Evolutionary conservation across 2,113 vertebrate genomes (phyloP).

Genomic region (Silurus meridionalis): DNA sequence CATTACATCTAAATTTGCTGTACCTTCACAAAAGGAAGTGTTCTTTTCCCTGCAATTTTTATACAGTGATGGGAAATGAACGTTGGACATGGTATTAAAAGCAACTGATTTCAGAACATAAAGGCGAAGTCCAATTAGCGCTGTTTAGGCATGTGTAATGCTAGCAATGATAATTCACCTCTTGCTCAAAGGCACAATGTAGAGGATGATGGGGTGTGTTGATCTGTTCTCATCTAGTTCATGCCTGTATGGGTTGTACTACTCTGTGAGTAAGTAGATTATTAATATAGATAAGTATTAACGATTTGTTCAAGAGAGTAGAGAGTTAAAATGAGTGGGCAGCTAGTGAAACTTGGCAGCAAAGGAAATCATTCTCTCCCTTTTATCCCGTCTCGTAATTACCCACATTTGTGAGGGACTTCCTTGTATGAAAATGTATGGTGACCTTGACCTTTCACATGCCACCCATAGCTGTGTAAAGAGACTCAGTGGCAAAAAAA

Average conservation of each 20-base stretch:
- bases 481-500: constrained; percentile 60
- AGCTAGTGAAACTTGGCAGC: constrained; percentile 30
- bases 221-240: constrained; percentile 15
- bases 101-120: constrained; percentile 4
- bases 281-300: constrained; percentile 22
- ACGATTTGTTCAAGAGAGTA: constrained; percentile 28
- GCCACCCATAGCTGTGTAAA: constrained; percentile 58
- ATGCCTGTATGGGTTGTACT: constrained; percentile 15
- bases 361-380: constrained; percentile 54
- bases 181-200: constrained; percentile 22
- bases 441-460: constrained; percentile 76
- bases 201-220: neutral
- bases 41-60: neutral
- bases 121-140: neutral
- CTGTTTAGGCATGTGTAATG: neutral
- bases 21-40: neutral
- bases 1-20: neutral
- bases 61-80: neutral
- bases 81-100: neutral
- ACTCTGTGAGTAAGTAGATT: constrained; percentile 4
- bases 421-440: constrained; percentile 64
- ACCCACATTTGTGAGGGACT: constrained; percentile 71
- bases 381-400: constrained; percentile 67
- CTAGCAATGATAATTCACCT: neutral
- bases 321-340: neutral